A percentile compares a stretch with the other conserved stretches of the same genome.
phyloP scores from a whole-genome alignment of 2,888 invertebrate species.

The Vesta saturnalis region DNA sequence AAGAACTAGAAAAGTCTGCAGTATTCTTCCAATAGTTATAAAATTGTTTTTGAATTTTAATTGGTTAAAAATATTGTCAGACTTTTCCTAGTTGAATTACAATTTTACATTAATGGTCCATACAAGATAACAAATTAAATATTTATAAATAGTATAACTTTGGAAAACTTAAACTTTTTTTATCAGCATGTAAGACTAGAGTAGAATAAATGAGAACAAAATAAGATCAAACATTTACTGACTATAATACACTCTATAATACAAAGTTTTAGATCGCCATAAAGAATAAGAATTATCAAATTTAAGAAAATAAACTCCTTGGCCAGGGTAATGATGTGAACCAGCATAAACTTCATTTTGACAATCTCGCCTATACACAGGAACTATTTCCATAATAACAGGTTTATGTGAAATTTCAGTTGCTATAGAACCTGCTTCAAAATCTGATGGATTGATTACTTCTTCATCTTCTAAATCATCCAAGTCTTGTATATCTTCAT shows the following conservation, averaged over 20 bases:
- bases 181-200: constrained; percentile 7
- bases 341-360: constrained; percentile 98
- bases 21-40: too few species aligned
- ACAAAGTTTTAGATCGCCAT: constrained; percentile 98
- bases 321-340: constrained; percentile 95
- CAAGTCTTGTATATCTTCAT: constrained; percentile 82
- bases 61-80: not conserved
- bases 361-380: constrained; percentile 95
- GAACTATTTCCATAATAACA: constrained; percentile 85
- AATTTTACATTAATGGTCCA: not conserved
- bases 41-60: not conserved
- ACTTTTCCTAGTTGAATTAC: not conserved
- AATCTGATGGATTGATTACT: constrained; percentile 62
- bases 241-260: constrained; percentile 98
- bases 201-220: constrained; percentile 7
- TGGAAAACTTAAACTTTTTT: not conserved
- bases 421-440: constrained; percentile 67
- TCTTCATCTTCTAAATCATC: constrained; percentile 66
- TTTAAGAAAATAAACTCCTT: constrained; percentile 96
- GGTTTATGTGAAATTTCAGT: constrained; percentile 61
- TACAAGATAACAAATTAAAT: not conserved
- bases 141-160: not conserved
- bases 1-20: too few species aligned
- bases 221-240: constrained; percentile 60
- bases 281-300: constrained; percentile 99